Evolutionary conservation across 2,113 vertebrate species (phyloP).

Genomic region (Burhinus oedicnemus): DNA sequence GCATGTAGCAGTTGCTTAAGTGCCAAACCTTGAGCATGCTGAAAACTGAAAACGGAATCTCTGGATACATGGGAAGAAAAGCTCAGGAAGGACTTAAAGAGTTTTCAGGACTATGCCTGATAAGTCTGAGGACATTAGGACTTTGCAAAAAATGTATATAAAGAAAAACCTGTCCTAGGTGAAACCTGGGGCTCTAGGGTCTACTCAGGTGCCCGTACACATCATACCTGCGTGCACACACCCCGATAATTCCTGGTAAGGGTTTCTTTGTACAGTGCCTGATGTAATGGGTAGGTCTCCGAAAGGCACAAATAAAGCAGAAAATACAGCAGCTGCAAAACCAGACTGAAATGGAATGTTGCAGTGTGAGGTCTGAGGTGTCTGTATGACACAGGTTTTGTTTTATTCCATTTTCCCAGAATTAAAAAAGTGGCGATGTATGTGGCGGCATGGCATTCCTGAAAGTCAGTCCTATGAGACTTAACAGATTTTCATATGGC

Average conservation of each 20-base stretch:
- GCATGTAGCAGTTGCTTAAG: not conserved
- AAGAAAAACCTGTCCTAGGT: not conserved
- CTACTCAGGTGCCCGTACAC: accelerated
- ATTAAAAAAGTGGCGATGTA: not conserved
- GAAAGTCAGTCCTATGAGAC: not conserved
- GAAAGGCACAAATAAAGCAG: not conserved
- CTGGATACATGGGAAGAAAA: not conserved
- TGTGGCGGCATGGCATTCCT: not conserved
- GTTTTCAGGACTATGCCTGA: not conserved
- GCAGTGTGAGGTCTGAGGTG: not conserved
- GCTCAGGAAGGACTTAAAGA: not conserved
- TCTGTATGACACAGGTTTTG: not conserved
- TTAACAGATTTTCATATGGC: not conserved
- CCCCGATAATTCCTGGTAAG: not conserved
- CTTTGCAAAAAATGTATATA: not conserved
- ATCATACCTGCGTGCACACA: accelerated
- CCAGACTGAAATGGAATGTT: not conserved
- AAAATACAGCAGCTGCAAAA: not conserved
- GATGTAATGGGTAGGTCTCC: not conserved
- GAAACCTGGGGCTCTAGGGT: not conserved
- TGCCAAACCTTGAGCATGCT: not conserved
- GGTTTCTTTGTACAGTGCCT: not conserved
- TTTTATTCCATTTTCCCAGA: not conserved
- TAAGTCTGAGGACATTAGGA: not conserved
- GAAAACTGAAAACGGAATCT: not conserved